Evolutionary conservation across 2,888 invertebrate species (phyloP).

Genomic region (Gerris lacustris): DNA sequence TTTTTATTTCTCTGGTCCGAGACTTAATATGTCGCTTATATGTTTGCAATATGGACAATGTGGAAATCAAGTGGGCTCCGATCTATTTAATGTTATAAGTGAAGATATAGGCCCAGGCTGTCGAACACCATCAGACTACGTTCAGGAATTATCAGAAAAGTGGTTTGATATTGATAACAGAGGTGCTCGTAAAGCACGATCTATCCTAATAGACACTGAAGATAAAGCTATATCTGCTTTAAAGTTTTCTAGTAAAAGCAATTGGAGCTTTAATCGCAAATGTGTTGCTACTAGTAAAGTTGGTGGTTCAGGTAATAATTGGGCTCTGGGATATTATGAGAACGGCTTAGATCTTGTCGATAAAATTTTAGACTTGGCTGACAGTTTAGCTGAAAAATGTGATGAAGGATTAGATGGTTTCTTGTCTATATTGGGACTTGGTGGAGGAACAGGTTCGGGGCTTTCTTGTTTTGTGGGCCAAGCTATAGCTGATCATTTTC

Average conservation of each 20-base stretch:
- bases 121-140: constrained; percentile 32
- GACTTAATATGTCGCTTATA: constrained; percentile 19
- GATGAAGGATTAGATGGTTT: constrained; percentile 35
- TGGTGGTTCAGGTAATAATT: constrained; percentile 44
- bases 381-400: constrained; percentile 39
- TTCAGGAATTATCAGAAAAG: constrained; percentile 34
- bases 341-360: constrained; percentile 37
- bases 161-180: constrained; percentile 39
- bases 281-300: constrained; percentile 38
- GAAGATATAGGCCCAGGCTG: constrained; percentile 35
- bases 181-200: constrained; percentile 37
- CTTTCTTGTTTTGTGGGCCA: constrained; percentile 40
- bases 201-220: constrained; percentile 43
- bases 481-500: constrained; percentile 38
- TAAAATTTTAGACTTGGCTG: constrained; percentile 36
- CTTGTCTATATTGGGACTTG: constrained; percentile 40
- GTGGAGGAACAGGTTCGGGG: constrained; percentile 46
- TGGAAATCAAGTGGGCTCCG: constrained; percentile 43
- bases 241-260: background rate
- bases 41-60: constrained; percentile 43
- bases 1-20: background rate
- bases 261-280: constrained; percentile 26
- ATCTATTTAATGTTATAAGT: constrained; percentile 38
- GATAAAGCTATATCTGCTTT: constrained; percentile 39
- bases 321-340: constrained; percentile 42